Evolutionary conservation across 2,113 vertebrate genomes (phyloP).

Genomic region (Hystrix cristata): DNA sequence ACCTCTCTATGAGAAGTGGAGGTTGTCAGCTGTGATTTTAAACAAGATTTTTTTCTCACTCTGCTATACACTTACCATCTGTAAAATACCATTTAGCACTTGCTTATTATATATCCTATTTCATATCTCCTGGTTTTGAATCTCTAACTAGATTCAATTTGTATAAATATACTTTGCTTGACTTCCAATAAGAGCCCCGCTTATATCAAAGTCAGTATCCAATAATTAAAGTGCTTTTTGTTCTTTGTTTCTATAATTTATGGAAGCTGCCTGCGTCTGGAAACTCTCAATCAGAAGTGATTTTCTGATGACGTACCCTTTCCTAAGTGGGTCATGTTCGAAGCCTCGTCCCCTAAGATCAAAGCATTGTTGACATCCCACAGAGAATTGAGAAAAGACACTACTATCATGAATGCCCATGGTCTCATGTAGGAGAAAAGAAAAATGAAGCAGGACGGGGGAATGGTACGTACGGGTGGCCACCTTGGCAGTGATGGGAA

Average conservation of each 20-base stretch:
- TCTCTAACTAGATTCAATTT: conserved; percentile 29
- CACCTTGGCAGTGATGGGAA: conserved; percentile 91
- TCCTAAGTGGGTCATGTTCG: not conserved
- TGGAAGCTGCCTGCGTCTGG: conserved; percentile 14
- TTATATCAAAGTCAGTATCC: conserved; percentile 33
- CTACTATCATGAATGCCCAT: conserved; percentile 73
- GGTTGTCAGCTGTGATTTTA: not conserved
- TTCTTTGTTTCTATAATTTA: conserved; percentile 39
- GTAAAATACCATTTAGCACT: not conserved
- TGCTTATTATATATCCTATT: not conserved
- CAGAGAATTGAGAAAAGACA: conserved; percentile 74
- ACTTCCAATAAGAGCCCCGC: conserved; percentile 5
- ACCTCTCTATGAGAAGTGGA: not conserved
- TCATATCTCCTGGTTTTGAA: conserved; percentile 26
- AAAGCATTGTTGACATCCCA: conserved; percentile 35
- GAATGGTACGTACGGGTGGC: conserved; percentile 94
- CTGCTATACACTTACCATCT: not conserved
- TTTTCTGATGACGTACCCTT: not conserved
- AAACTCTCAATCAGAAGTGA: not conserved
- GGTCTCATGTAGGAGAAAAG: conserved; percentile 74
- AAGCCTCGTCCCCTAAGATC: not conserved
- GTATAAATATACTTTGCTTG: not conserved
- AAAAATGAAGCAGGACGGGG: conserved; percentile 61
- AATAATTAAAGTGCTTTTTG: conserved; percentile 41
- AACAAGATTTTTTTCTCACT: not conserved